These are phyloP conservation scores for Meles meles DNA, from an alignment of 2,113 vertebrate species.

Conservation along the genomic window DNA sequence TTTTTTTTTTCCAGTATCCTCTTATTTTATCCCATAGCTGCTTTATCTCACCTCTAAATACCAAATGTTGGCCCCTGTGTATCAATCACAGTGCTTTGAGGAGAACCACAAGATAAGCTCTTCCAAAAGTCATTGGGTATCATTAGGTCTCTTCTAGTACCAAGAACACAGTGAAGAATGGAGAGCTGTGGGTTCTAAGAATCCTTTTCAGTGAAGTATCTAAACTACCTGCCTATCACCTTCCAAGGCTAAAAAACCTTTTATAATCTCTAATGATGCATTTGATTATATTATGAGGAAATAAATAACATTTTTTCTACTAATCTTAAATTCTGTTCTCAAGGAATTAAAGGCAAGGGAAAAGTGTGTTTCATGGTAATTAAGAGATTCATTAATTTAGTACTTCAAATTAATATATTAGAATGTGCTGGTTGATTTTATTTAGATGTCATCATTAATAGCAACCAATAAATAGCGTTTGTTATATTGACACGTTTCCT, in stretches of 20 bases:
- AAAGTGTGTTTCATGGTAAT: not conserved
- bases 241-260: not conserved
- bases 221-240: not conserved
- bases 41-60: not conserved
- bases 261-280: not conserved
- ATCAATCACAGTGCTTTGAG: not conserved
- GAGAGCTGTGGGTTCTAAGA: not conserved
- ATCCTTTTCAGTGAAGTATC: not conserved
- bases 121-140: not conserved
- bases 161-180: not conserved
- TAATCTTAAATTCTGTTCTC: not conserved
- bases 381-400: not conserved
- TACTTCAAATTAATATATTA: not conserved
- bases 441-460: not conserved
- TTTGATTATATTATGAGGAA: not conserved
- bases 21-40: not conserved
- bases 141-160: not conserved
- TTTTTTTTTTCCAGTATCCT: not conserved
- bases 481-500: no score
- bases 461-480: not conserved
- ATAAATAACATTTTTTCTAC: not conserved
- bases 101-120: not conserved
- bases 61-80: not conserved
- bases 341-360: not conserved
- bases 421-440: not conserved